Evolutionary conservation across 2,113 vertebrate genomes (phyloP).

Genomic region (Equus przewalskii): DNA sequence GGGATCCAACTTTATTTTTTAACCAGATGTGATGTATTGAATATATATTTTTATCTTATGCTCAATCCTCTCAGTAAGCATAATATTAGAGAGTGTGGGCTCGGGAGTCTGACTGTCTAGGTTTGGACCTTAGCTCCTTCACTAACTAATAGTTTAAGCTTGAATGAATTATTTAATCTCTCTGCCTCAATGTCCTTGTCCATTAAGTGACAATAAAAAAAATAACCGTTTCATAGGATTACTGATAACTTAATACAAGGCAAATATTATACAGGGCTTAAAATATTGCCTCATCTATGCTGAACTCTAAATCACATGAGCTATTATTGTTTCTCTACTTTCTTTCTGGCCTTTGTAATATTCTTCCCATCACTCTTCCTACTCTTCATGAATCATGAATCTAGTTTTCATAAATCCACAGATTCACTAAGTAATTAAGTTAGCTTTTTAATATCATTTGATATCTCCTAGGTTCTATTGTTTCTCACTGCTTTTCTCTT

Average conservation of each 20-base stretch:
- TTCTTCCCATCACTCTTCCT: background rate
- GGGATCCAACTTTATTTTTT: background rate
- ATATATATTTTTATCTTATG: background rate
- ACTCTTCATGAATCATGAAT: background rate
- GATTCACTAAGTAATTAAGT: background rate
- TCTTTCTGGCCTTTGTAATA: background rate
- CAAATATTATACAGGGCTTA: background rate
- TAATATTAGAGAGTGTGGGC: background rate
- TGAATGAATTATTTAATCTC: background rate
- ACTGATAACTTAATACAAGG: background rate
- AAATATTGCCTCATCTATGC: background rate
- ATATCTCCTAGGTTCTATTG: background rate
- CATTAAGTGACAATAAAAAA: background rate
- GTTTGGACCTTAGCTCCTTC: background rate
- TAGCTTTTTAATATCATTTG: background rate
- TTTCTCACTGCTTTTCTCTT: background rate
- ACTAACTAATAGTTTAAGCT: background rate
- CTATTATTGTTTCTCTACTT: background rate
- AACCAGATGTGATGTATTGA: background rate
- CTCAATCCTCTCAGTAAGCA: background rate
- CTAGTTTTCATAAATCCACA: background rate
- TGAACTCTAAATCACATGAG: background rate
- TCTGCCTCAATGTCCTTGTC: background rate
- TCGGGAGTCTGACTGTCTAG: background rate
- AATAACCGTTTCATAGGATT: background rate